Evolutionary conservation across 1,140 invertebrate species (phyloP).

Genomic region (Chrysomallon squamiferum): DNA sequence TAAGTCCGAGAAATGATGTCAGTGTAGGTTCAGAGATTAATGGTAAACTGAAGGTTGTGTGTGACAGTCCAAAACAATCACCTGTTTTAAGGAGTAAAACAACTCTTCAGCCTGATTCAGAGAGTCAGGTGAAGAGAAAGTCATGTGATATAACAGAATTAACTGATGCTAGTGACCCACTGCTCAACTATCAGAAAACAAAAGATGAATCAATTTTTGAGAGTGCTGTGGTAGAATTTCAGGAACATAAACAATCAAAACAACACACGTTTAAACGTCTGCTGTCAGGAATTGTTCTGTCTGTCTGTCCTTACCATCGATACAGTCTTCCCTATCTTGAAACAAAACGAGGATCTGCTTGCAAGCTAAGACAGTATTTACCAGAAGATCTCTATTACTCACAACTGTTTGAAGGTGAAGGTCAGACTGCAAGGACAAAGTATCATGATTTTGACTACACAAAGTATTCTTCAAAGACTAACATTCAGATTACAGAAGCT

Average conservation of each 20-base stretch:
- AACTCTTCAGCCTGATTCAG: too few species aligned
- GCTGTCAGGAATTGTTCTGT: conserved; percentile 78
- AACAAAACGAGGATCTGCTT: conserved; percentile 81
- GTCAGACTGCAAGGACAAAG: conserved; percentile 29
- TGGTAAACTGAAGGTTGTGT: too few species aligned
- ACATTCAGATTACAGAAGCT: conserved; percentile 50
- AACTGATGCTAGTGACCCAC: conserved; percentile 62
- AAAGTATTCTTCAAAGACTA: conserved; percentile 19
- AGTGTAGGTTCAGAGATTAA: too few species aligned
- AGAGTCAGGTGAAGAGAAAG: neutral
- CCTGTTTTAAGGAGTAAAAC: too few species aligned
- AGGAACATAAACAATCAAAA: conserved; percentile 41
- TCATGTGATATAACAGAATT: conserved; percentile 33
- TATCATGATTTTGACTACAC: conserved; percentile 24
- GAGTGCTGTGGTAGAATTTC: conserved; percentile 33
- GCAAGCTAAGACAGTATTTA: conserved; percentile 79
- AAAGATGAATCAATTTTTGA: conserved; percentile 61
- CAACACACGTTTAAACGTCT: conserved; percentile 74
- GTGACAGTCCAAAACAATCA: too few species aligned
- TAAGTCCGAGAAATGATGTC: too few species aligned
- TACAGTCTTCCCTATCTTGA: conserved; percentile 88
- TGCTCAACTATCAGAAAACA: conserved; percentile 57
- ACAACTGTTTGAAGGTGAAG: conserved; percentile 54
- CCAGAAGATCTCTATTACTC: conserved; percentile 83
- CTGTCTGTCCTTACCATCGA: conserved; percentile 85